These are phyloP conservation scores for Disparrhopalites patrizii DNA, from an alignment of 2,888 invertebrate genomes.

Conservation along the genomic window DNA sequence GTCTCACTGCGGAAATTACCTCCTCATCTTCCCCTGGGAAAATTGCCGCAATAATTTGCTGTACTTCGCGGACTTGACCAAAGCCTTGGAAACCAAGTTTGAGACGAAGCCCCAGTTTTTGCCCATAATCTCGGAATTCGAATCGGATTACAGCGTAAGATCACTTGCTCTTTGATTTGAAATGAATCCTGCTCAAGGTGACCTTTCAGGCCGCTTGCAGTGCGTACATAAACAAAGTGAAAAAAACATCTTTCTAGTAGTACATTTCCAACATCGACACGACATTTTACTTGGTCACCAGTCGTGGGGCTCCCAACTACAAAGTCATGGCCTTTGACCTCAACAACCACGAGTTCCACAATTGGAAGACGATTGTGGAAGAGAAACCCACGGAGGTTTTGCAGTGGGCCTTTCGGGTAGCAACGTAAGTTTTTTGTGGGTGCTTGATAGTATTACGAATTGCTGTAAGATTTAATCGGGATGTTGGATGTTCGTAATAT, in stretches of 20 bases:
- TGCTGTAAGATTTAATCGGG: no score
- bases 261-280: constrained; percentile 84
- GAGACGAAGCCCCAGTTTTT: constrained; percentile 57
- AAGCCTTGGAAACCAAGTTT: constrained; percentile 78
- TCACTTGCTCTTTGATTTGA: neutral
- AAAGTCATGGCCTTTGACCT: constrained; percentile 79
- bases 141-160: constrained; percentile 1
- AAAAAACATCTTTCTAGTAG: constrained; percentile 55
- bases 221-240: no score
- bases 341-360: constrained; percentile 63
- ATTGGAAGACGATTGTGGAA: constrained; percentile 77
- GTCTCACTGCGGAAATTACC: constrained; percentile 83
- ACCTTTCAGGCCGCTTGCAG: no score
- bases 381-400: constrained; percentile 82
- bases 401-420: constrained; percentile 77
- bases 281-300: constrained; percentile 70
- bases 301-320: constrained; percentile 89
- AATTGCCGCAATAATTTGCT: constrained; percentile 71
- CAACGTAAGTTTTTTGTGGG: no score
- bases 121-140: neutral
- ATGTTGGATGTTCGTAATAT: neutral
- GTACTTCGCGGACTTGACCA: neutral
- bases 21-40: constrained; percentile 75
- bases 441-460: no score
- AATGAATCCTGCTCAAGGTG: no score